Percentiles rank a stretch among this genome's conserved stretches.
Evolutionary conservation across 2,888 invertebrate species (phyloP).

Genomic region (Deilephila elpenor): DNA sequence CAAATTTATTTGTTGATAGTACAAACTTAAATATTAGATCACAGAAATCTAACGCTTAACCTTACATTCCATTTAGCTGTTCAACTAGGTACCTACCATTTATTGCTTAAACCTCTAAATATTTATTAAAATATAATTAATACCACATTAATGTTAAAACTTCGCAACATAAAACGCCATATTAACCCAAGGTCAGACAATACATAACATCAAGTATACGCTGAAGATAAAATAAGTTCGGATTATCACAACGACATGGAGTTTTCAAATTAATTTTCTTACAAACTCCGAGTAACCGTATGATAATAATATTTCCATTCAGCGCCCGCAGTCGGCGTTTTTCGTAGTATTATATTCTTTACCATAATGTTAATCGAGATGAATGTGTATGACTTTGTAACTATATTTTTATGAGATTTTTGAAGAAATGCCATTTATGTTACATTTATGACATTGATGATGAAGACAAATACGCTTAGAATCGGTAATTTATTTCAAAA

Average conservation of each 20-base stretch:
- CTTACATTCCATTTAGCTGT: no score
- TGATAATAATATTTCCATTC: neutral
- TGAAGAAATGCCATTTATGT: no score
- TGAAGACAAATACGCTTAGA: no score
- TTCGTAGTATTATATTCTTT: neutral
- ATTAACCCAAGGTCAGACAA: neutral
- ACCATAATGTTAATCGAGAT: neutral
- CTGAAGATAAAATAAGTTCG: constrained; percentile 9
- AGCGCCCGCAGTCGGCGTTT: neutral
- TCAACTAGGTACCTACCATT: no score
- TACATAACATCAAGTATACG: neutral
- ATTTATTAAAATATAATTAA: neutral
- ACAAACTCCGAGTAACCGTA: neutral
- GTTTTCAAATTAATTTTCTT: constrained; percentile 1
- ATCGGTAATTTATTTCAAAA: no score
- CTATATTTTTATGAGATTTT: neutral
- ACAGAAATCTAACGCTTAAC: no score
- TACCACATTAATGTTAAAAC: neutral
- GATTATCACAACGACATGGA: constrained; percentile 12
- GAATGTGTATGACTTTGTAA: neutral
- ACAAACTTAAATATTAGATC: no score
- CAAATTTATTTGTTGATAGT: no score
- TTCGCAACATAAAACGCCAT: neutral
- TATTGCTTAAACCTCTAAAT: neutral
- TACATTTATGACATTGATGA: no score